These are phyloP conservation scores for Cathartes aura DNA, from an alignment of 2,113 vertebrate species.

Conservation along the genomic window DNA sequence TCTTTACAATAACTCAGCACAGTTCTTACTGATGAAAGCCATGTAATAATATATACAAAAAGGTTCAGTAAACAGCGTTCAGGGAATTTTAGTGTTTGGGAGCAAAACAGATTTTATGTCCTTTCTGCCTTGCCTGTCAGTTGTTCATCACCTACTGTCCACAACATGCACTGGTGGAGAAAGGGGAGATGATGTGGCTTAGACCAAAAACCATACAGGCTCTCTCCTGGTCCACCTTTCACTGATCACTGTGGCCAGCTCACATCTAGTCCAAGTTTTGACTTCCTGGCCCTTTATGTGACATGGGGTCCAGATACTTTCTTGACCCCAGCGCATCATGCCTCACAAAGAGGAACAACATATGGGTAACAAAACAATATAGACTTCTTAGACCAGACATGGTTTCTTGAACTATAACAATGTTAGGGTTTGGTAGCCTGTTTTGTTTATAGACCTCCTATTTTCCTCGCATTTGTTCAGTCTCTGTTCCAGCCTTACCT, in stretches of 20 bases:
- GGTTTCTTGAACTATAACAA: background rate
- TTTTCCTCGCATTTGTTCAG: background rate
- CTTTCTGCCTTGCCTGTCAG: background rate
- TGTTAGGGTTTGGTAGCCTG: background rate
- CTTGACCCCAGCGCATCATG: background rate
- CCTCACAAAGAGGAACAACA: background rate
- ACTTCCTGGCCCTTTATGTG: background rate
- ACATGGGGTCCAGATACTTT: background rate
- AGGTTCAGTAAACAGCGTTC: background rate
- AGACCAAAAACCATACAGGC: background rate
- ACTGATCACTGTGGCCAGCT: background rate
- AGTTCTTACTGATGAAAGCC: background rate
- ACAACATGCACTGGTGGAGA: background rate
- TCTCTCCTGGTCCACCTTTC: background rate
- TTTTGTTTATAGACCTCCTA: background rate
- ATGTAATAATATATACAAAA: background rate
- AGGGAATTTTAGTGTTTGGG: background rate
- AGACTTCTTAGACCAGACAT: background rate
- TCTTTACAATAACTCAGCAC: background rate
- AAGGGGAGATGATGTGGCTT: background rate
- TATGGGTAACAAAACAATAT: background rate
- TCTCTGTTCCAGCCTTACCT: background rate
- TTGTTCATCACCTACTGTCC: background rate
- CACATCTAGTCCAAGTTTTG: background rate
- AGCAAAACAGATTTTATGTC: background rate